A percentile compares a stretch with the other conserved stretches of the same genome.
Conservation (phyloP, 2,797 vertebrate genomes). For the Lates japonicus region DNA sequence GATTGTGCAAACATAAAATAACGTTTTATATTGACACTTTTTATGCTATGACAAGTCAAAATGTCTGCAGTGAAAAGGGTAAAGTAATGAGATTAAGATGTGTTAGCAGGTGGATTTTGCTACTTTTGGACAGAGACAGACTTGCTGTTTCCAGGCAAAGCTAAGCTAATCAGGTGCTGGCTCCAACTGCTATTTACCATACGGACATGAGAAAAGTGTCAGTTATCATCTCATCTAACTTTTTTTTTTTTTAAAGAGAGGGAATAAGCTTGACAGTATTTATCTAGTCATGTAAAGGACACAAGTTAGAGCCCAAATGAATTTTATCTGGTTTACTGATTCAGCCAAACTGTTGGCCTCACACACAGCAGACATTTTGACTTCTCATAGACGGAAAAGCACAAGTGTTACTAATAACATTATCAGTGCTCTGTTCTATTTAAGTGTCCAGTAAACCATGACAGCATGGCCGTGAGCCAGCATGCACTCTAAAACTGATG, state of each 20-base stretch:
- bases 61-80: too few species aligned
- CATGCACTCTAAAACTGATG: neutral
- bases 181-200: neutral
- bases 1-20: neutral
- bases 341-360: neutral
- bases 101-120: too few species aligned
- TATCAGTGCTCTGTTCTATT: neutral
- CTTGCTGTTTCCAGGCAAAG: neutral
- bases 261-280: too few species aligned
- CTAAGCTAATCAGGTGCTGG: neutral
- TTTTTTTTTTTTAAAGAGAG: neutral
- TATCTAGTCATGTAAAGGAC: too few species aligned
- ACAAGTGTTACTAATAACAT: neutral
- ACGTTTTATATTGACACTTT: neutral
- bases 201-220: too few species aligned
- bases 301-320: too few species aligned
- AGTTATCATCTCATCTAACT: neutral
- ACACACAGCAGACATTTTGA: neutral
- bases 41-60: too few species aligned
- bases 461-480: neutral
- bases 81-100: too few species aligned
- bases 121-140: too few species aligned
- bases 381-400: neutral
- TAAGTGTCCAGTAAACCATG: neutral
- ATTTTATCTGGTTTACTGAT: neutral